A percentile compares a stretch with the other conserved stretches of the same genome.
These are phyloP conservation scores for Drosophila leonis DNA, from an alignment of 2,888 invertebrate genomes.

Conservation along the genomic window DNA sequence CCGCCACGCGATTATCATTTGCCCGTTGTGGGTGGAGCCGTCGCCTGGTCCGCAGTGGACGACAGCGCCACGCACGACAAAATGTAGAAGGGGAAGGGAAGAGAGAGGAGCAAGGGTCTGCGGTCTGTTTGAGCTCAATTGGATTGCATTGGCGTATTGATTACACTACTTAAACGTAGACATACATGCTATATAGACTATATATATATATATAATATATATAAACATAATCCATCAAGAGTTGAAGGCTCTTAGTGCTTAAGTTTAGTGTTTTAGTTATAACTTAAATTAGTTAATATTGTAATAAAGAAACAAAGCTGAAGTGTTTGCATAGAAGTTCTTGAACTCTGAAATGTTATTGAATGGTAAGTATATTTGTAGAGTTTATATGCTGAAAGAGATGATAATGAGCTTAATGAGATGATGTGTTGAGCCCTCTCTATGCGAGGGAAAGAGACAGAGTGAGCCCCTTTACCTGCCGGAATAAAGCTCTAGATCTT, in stretches of 20 bases:
- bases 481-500: conserved; percentile 28
- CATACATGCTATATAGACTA: conserved; percentile 25
- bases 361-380: conserved; percentile 6
- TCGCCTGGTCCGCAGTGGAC: conserved; percentile 86
- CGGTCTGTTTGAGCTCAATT: conserved; percentile 61
- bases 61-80: conserved; percentile 75
- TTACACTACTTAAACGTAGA: conserved; percentile 46
- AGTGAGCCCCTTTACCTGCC: conserved; percentile 3
- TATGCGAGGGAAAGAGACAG: neutral
- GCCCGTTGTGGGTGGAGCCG: conserved; percentile 85
- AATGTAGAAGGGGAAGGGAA: conserved; percentile 40
- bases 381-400: conserved; percentile 23
- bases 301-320: conserved; percentile 43
- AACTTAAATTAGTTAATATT: conserved; percentile 45
- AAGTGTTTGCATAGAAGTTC: conserved; percentile 37
- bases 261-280: conserved; percentile 62
- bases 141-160: conserved; percentile 55
- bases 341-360: conserved; percentile 23
- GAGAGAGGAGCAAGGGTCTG: conserved; percentile 7
- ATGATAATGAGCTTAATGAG: conserved; percentile 37
- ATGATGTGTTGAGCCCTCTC: neutral
- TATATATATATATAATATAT: conserved; percentile 25
- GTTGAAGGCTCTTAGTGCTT: conserved; percentile 59
- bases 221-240: conserved; percentile 43
- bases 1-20: conserved; percentile 92